Evolutionary conservation across 2,113 vertebrate genomes (phyloP).

Genomic region (Nymphicus hollandicus): DNA sequence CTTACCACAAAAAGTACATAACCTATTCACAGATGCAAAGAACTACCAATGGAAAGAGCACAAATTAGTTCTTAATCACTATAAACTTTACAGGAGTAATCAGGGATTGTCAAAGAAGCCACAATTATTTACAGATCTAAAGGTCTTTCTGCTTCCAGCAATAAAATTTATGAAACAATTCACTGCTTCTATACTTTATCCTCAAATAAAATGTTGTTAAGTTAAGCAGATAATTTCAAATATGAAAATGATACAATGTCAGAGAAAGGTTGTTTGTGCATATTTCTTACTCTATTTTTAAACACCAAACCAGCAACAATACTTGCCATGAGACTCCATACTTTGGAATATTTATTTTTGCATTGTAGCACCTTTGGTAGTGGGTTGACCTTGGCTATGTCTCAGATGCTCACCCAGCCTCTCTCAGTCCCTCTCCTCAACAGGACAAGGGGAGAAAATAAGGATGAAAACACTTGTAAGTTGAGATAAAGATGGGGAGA

Average conservation of each 20-base stretch:
- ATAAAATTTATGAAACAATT: background rate
- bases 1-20: background rate
- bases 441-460: background rate
- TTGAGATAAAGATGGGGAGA: background rate
- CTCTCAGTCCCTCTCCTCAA: background rate
- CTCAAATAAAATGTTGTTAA: background rate
- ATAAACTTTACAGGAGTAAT: background rate
- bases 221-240: background rate
- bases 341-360: background rate
- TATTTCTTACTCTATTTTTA: background rate
- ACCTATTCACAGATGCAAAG: background rate
- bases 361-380: background rate
- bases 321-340: background rate
- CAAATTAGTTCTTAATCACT: conserved; percentile 10
- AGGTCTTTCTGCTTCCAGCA: background rate
- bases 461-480: background rate
- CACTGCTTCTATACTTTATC: background rate
- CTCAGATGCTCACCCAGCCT: background rate
- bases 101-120: background rate
- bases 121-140: background rate
- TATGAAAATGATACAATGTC: background rate
- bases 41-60: background rate
- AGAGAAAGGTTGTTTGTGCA: background rate
- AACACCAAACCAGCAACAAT: background rate
- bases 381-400: background rate